Conservation (phyloP, 2,113 vertebrate species). For the Tor tambroides region DNA sequence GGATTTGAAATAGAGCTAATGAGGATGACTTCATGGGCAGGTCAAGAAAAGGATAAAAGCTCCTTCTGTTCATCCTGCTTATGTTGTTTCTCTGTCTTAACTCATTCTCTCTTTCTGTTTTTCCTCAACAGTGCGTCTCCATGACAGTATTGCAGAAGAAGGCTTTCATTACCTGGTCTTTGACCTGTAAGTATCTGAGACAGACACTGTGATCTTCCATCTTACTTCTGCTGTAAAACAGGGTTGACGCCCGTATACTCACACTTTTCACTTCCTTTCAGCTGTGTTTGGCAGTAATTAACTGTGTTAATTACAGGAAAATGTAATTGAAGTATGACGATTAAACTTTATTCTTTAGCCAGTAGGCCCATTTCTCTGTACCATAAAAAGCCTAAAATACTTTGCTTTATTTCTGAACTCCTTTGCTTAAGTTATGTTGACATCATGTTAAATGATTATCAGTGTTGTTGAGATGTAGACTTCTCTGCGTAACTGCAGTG, state of each 20-base stretch:
- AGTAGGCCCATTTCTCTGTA: not conserved
- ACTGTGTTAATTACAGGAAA: slow-evolving; percentile 1
- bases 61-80: not conserved
- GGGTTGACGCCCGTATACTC: not conserved
- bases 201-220: not conserved
- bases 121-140: slow-evolving; percentile 85
- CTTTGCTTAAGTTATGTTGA: not conserved
- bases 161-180: slow-evolving; percentile 86
- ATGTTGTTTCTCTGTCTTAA: slow-evolving; percentile 31
- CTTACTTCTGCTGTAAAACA: not conserved
- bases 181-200: slow-evolving; percentile 76
- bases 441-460: not conserved
- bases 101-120: slow-evolving; percentile 40
- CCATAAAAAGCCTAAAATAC: not conserved
- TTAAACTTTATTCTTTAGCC: not conserved
- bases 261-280: not conserved
- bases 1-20: slow-evolving; percentile 18
- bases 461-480: not conserved
- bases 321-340: not conserved
- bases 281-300: not conserved
- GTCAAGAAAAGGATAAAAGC: slow-evolving; percentile 22
- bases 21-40: slow-evolving; percentile 21
- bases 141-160: slow-evolving; percentile 98
- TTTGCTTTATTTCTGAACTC: not conserved
- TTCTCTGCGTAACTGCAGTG: not conserved